These are phyloP conservation scores for Chrysolina americana DNA, from an alignment of 2,888 invertebrate genomes.

Conservation along the genomic window DNA sequence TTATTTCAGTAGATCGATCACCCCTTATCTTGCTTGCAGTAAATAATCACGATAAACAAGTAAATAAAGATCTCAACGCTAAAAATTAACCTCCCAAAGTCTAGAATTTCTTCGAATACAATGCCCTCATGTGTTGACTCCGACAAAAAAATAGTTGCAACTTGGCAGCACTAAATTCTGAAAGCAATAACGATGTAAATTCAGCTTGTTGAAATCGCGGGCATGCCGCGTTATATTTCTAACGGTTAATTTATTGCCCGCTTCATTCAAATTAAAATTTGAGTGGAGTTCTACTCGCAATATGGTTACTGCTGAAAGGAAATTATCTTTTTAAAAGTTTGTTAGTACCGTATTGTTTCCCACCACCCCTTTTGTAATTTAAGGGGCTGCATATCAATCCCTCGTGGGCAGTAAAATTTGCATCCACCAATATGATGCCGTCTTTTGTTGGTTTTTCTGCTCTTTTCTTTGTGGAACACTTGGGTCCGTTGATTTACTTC, in stretches of 20 bases:
- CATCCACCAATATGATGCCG: constrained; percentile 44
- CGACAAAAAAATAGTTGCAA: constrained; percentile 51
- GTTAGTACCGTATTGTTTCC: constrained; percentile 62
- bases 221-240: constrained; percentile 67
- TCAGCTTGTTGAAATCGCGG: constrained; percentile 67
- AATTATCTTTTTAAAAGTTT: constrained; percentile 62
- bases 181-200: constrained; percentile 70
- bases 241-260: constrained; percentile 64
- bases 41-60: no score
- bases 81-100: no score
- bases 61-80: no score
- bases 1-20: no score
- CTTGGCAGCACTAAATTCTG: constrained; percentile 65
- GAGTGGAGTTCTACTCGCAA: constrained; percentile 65
- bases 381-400: constrained; percentile 49
- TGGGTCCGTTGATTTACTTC: background rate
- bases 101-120: constrained; percentile 2
- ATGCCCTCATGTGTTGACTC: constrained; percentile 38
- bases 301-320: constrained; percentile 59
- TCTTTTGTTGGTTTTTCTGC: constrained; percentile 39
- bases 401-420: constrained; percentile 47
- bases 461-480: background rate
- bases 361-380: constrained; percentile 50
- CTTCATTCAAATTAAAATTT: constrained; percentile 69
- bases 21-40: no score